phyloP scores from a whole-genome alignment of 2,797 vertebrate genomes.

The Sylvia borin region DNA sequence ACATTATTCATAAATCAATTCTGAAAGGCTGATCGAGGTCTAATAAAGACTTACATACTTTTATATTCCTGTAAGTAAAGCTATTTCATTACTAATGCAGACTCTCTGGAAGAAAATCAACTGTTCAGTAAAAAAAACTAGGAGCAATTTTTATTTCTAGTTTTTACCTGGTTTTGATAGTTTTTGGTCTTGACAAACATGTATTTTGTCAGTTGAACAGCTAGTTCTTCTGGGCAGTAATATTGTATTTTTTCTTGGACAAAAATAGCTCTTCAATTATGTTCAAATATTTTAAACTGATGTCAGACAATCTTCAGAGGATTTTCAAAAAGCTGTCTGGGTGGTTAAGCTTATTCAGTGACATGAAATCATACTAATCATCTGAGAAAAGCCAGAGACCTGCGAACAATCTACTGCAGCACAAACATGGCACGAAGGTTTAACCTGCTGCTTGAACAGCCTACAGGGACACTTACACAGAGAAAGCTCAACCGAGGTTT shows the following conservation, averaged over 20 bases:
- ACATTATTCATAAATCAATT: neutral
- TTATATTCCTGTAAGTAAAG: neutral
- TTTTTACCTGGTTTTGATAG: neutral
- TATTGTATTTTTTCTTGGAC: neutral
- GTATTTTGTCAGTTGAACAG: neutral
- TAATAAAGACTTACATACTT: neutral
- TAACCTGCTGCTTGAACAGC: neutral
- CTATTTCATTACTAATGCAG: neutral
- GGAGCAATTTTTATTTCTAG: neutral
- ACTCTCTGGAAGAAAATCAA: neutral
- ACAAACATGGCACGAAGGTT: neutral
- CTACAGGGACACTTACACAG: neutral
- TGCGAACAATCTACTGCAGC: neutral
- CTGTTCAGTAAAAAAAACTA: neutral
- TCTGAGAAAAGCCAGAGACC: neutral
- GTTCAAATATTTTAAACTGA: constrained; percentile 13
- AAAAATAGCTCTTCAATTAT: neutral
- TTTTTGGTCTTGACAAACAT: neutral
- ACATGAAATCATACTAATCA: neutral
- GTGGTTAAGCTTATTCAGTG: neutral
- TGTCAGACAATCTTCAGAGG: neutral
- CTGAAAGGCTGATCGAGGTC: neutral
- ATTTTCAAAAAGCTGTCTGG: neutral
- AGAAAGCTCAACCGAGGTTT: neutral
- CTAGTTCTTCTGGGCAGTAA: neutral